These are phyloP conservation scores for Prorops nasuta DNA, from an alignment of 1,140 invertebrate species.

Conservation along the genomic window DNA sequence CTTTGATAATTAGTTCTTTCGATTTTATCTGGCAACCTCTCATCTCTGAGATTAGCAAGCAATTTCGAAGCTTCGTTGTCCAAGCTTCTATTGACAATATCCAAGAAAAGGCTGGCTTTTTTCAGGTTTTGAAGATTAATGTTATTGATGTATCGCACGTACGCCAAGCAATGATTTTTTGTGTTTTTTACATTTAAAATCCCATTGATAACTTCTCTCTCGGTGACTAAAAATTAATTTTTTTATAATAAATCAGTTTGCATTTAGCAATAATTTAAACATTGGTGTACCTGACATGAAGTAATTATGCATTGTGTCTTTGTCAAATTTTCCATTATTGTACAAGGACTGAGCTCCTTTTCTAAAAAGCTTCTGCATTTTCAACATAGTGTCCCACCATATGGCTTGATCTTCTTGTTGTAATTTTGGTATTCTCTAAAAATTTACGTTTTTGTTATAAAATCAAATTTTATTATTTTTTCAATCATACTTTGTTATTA, in stretches of 20 bases:
- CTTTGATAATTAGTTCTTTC: slow-evolving; percentile 85
- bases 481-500: slow-evolving; percentile 86
- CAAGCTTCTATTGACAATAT: slow-evolving; percentile 89
- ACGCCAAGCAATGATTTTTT: slow-evolving; percentile 94
- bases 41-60: slow-evolving; percentile 85
- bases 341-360: slow-evolving; percentile 87
- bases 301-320: slow-evolving; percentile 96
- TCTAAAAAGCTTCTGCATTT: slow-evolving; percentile 92
- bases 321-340: slow-evolving; percentile 81
- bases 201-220: slow-evolving; percentile 95
- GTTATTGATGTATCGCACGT: slow-evolving; percentile 94
- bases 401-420: slow-evolving; percentile 94
- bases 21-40: slow-evolving; percentile 81
- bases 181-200: slow-evolving; percentile 92
- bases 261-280: slow-evolving; percentile 1
- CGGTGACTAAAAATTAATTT: slow-evolving; percentile 73
- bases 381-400: slow-evolving; percentile 96
- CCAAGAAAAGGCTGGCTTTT: slow-evolving; percentile 91
- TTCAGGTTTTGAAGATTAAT: slow-evolving; percentile 94
- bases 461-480: background rate
- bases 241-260: slow-evolving; percentile 8
- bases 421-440: slow-evolving; percentile 84
- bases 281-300: slow-evolving; percentile 89
- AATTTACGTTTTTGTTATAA: slow-evolving; percentile 13
- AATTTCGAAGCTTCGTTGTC: slow-evolving; percentile 92